Evolutionary conservation across 1,140 invertebrate species (phyloP), one percentile per base, ranked within the genome.

Genomic region (Bombus vancouverensis): DNA sequence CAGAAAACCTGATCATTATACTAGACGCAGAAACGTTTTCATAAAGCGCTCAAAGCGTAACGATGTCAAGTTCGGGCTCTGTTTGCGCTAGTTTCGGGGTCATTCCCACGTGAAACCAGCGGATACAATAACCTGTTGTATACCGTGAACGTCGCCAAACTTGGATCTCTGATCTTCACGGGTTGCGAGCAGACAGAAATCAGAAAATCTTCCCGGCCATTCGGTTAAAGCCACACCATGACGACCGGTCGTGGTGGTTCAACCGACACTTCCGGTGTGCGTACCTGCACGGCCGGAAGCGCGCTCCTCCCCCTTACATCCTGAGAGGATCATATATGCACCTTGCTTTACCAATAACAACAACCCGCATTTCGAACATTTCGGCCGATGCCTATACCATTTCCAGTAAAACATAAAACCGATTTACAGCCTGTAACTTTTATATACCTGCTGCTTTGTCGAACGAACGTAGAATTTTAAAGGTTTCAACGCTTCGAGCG

Each of bases 111-210:
- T 47, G 25, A 42, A 81, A 59, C 18, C 42, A 37, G 5, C 62
- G 74, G 75, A 70, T 81, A 81, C 77, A 79, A 85, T 81, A 73
- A 85, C 83, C 83, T 70, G 66, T 73, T 81, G 76, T 71, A 42
- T 34, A 13, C 47, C 28, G 57, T 47, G 77, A 39, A 81, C 83
- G 76, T 85, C 53, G 74, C 71, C 57, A 59, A 75, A 80, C 37
- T 47, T 65, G 80, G 88, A 93, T 93, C 92, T 91, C 42, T 76
- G 57, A 93, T 93, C 92, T 93, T 92, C 83, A 93, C 89, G 91
- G 89, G 18, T 53, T 39, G 57, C 81, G 90, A 89, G 59, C 87
- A 91, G 81, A 57, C 44, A 85, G 74, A 79, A 87, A 89, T 90
- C 89, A 88, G 82, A 92, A 92, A 90, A 91, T 90, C 88, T 90